These are phyloP conservation scores for Peromyscus attwateri DNA, from an alignment of 2,797 vertebrate species.

Conservation along the genomic window DNA sequence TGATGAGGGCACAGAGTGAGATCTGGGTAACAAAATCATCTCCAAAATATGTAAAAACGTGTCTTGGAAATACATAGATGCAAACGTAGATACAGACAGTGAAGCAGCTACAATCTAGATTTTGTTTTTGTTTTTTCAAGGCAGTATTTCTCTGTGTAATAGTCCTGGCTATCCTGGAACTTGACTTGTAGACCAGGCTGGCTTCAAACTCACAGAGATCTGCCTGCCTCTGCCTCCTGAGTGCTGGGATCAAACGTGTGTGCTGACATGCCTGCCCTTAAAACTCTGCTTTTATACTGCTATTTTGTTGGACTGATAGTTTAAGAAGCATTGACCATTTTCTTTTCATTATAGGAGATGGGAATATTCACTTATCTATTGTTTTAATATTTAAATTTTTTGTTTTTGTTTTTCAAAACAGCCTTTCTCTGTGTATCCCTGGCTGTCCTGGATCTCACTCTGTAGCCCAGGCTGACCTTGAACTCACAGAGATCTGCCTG, in stretches of 20 bases:
- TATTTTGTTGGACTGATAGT: not conserved
- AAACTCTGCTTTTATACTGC: not conserved
- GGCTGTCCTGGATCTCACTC: no score
- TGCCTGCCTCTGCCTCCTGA: not conserved
- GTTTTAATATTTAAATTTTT: no score
- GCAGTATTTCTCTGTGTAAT: not conserved
- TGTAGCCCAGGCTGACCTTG: no score
- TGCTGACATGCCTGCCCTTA: not conserved
- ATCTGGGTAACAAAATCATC: not conserved
- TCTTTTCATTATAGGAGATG: not conserved
- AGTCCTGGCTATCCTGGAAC: not conserved
- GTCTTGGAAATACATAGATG: constrained; percentile 2
- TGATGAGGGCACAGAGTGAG: not conserved
- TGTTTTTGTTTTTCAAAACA: no score
- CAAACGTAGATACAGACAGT: not conserved
- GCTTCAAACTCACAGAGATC: not conserved
- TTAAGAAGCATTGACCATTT: not conserved
- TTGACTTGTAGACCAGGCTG: not conserved
- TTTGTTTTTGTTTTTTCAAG: not conserved
- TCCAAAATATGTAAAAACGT: constrained; percentile 10
- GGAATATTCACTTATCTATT: not conserved
- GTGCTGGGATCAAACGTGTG: not conserved
- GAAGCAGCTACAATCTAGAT: constrained; percentile 26
- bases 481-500: no score
- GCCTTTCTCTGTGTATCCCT: no score